Evolutionary conservation across 2,888 invertebrate genomes (phyloP).

Genomic region (Sarcophaga variegata): DNA sequence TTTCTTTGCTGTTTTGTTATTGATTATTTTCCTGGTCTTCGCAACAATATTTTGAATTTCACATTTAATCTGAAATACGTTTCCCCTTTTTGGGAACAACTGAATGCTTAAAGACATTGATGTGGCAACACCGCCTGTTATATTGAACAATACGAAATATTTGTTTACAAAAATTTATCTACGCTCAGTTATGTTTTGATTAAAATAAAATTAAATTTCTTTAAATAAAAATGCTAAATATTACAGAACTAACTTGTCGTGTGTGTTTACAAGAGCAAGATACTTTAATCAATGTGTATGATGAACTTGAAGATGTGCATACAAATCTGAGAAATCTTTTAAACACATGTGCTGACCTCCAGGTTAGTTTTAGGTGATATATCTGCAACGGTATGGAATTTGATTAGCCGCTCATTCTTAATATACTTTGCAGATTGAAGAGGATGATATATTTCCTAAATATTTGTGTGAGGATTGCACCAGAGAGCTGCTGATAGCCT

Average conservation of each 20-base stretch:
- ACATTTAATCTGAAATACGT: no score
- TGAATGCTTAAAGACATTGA: not conserved
- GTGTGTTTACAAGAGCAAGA: constrained; percentile 78
- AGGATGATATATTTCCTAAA: constrained; percentile 75
- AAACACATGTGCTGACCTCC: constrained; percentile 75
- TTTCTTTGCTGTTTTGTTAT: no score
- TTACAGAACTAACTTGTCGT: constrained; percentile 76
- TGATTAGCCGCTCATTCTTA: not conserved
- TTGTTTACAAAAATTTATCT: not conserved
- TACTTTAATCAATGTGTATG: constrained; percentile 77
- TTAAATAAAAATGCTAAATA: constrained; percentile 43
- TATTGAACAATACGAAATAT: not conserved
- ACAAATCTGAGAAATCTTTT: constrained; percentile 75
- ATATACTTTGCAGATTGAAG: constrained; percentile 73
- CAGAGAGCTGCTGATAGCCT: constrained; percentile 77
- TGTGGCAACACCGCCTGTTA: not conserved
- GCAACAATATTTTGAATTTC: no score
- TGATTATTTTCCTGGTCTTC: no score
- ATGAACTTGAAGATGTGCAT: constrained; percentile 77
- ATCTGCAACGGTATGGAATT: not conserved
- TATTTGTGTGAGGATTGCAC: constrained; percentile 79
- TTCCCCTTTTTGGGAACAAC: no score
- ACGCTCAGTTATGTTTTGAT: not conserved
- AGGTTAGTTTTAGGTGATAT: constrained; percentile 1
- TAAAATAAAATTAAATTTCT: not conserved